Conservation (phyloP, 2,797 vertebrate species). For the Etheostoma perlongum region DNA sequence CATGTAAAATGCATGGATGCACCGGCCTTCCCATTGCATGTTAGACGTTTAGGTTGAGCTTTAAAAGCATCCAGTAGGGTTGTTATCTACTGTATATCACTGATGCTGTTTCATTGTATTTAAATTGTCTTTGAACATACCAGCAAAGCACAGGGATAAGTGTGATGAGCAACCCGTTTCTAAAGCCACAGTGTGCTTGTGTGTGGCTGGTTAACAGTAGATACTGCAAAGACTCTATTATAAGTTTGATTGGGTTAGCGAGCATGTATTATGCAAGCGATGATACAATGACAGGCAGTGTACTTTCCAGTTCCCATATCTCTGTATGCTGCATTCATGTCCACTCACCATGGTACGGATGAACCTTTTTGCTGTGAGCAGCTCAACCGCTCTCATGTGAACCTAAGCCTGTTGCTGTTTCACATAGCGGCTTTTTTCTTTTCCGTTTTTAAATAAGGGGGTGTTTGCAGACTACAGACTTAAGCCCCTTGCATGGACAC, state of each 20-base stretch:
- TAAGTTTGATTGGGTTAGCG: constrained; percentile 2
- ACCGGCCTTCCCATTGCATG: constrained; percentile 63
- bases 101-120: constrained; percentile 21
- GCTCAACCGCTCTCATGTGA: constrained; percentile 22
- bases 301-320: constrained; percentile 16
- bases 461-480: constrained; percentile 48
- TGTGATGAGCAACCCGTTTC: constrained; percentile 30
- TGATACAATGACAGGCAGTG: not conserved
- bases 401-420: constrained; percentile 34
- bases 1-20: constrained; percentile 68
- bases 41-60: constrained; percentile 32
- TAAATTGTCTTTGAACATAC: constrained; percentile 10
- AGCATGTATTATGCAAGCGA: constrained; percentile 50
- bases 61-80: constrained; percentile 8
- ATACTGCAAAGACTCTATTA: constrained; percentile 13
- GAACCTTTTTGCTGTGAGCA: constrained; percentile 38
- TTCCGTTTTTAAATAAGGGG: not conserved
- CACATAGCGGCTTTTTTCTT: constrained; percentile 10
- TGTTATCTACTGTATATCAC: constrained; percentile 22
- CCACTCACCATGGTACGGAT: constrained; percentile 34
- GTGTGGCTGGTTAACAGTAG: constrained; percentile 47
- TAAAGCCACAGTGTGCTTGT: constrained; percentile 56
- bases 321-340: constrained; percentile 51
- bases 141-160: constrained; percentile 12
- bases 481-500: constrained; percentile 66